Evolutionary conservation across 2,797 vertebrate species (phyloP).

Genomic region (Sebastes hubbsi): DNA sequence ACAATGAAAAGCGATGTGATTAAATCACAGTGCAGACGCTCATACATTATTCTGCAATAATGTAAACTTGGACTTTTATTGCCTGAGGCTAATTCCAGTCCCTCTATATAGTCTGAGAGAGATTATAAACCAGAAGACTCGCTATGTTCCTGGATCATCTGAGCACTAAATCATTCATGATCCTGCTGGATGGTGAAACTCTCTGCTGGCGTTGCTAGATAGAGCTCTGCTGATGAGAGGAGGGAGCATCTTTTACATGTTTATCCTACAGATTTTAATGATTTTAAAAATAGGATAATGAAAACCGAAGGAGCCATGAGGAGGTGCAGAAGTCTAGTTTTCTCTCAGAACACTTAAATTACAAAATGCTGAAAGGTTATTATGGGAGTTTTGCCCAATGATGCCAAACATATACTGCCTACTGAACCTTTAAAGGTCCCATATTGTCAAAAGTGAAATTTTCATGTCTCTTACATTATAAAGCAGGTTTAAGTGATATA

Average conservation of each 20-base stretch:
- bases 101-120: background rate
- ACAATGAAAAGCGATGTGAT: background rate
- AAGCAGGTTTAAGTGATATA: no score
- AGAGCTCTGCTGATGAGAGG: background rate
- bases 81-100: background rate
- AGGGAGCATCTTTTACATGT: background rate
- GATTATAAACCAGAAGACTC: background rate
- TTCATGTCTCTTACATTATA: no score
- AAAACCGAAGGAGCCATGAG: background rate
- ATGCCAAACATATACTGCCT: no score
- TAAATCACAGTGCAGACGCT: background rate
- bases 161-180: constrained; percentile 58
- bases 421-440: no score
- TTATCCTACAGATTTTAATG: background rate
- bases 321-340: no score
- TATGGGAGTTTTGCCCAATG: no score
- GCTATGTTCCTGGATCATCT: constrained; percentile 38
- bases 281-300: background rate
- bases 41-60: constrained; percentile 21
- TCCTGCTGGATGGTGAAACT: constrained; percentile 17
- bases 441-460: no score
- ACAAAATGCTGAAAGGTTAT: no score
- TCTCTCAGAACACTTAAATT: no score
- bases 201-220: constrained; percentile 4
- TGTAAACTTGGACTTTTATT: background rate